Evolutionary conservation across 2,113 vertebrate species (phyloP).

Genomic region (Muntiacus reevesi): DNA sequence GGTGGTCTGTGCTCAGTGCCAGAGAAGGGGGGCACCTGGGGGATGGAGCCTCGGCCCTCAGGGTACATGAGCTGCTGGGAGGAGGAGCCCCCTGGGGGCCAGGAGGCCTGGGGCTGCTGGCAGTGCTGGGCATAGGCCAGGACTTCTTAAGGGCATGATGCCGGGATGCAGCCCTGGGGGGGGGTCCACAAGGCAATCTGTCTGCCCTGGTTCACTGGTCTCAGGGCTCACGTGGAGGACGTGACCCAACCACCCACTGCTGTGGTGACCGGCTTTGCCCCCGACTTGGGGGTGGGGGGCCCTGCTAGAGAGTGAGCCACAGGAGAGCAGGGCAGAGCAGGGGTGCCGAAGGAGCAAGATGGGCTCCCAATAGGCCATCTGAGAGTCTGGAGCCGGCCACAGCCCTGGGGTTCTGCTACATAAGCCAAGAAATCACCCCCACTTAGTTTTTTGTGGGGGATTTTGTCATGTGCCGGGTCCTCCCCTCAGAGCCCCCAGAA

Average conservation of each 20-base stretch:
- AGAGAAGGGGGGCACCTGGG: neutral
- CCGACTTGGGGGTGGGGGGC: neutral
- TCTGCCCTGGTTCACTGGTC: neutral
- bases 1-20: neutral
- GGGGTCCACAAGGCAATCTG: neutral
- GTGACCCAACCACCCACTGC: neutral
- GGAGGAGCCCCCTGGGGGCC: neutral
- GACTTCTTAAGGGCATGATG: neutral
- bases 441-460: neutral
- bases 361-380: fast-evolving
- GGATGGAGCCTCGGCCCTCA: neutral
- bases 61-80: neutral
- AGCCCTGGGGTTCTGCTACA: neutral
- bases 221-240: neutral
- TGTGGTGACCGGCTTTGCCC: neutral
- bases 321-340: neutral
- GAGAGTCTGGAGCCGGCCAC: neutral
- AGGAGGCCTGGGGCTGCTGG: neutral
- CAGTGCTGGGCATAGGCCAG: neutral
- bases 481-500: neutral
- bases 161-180: neutral
- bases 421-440: neutral
- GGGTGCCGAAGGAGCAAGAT: neutral
- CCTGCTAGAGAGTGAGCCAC: neutral
- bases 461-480: neutral